A percentile compares a stretch with the other conserved stretches of the same genome.
phyloP scores from a whole-genome alignment of 2,888 invertebrate genomes.

The Acronicta leporina region DNA sequence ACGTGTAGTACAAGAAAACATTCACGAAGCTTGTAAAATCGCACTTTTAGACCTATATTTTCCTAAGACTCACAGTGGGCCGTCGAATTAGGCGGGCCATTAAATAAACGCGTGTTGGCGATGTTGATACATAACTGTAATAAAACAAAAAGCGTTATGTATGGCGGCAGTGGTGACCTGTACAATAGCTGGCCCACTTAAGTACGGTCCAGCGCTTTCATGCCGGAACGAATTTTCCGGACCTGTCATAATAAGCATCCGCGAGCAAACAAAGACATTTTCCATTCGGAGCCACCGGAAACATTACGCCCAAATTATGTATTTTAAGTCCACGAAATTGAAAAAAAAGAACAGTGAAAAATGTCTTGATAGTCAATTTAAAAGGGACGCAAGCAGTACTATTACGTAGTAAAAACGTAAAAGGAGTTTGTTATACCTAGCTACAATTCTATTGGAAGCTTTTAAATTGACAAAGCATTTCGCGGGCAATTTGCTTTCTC shows the following conservation, averaged over 20 bases:
- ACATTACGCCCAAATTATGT: constrained; percentile 77
- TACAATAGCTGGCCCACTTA: constrained; percentile 81
- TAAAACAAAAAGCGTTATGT: constrained; percentile 81
- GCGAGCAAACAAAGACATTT: constrained; percentile 83
- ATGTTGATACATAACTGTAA: constrained; percentile 80
- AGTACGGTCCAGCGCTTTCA: constrained; percentile 82
- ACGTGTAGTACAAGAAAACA: constrained; percentile 34
- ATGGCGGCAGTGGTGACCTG: constrained; percentile 68
- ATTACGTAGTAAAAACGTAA: constrained; percentile 28
- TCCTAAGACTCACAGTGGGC: constrained; percentile 57
- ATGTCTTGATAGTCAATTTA: constrained; percentile 12
- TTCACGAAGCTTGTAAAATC: constrained; percentile 22
- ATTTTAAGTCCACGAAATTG: constrained; percentile 69
- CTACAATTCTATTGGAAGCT: constrained; percentile 15
- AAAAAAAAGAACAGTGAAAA: constrained; percentile 58
- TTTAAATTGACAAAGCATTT: constrained; percentile 30
- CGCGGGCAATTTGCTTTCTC: constrained; percentile 18
- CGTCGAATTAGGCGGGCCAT: constrained; percentile 70
- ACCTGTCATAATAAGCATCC: constrained; percentile 82
- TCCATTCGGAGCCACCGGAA: constrained; percentile 76
- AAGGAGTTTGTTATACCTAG: constrained; percentile 30
- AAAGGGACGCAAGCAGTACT: constrained; percentile 21
- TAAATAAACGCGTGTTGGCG: constrained; percentile 77
- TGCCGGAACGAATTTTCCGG: constrained; percentile 78
- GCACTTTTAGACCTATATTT: constrained; percentile 40